Conservation (phyloP, 2,888 invertebrate species). For the Hedychridium roseum region DNA sequence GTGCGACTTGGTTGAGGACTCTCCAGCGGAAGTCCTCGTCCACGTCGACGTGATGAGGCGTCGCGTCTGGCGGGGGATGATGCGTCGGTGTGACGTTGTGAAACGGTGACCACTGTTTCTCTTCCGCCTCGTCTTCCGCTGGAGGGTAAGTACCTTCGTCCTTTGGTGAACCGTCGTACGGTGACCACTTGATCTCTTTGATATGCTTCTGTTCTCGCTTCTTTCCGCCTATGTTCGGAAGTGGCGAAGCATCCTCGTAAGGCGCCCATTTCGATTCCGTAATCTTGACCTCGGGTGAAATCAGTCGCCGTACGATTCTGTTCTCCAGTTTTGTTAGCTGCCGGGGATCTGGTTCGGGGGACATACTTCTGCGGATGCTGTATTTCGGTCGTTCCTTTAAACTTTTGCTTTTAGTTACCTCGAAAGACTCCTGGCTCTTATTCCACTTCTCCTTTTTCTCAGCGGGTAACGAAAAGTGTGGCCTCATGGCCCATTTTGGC, state of each 20-base stretch:
- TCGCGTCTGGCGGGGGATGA: constrained; percentile 52
- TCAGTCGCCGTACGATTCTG: constrained; percentile 51
- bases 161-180: constrained; percentile 50
- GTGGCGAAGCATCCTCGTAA: constrained; percentile 57
- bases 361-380: constrained; percentile 57
- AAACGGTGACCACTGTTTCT: constrained; percentile 45
- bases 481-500: constrained; percentile 54
- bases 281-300: constrained; percentile 57
- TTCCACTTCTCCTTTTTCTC: constrained; percentile 51
- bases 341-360: constrained; percentile 58
- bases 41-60: constrained; percentile 38
- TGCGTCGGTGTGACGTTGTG: constrained; percentile 56
- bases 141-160: constrained; percentile 22
- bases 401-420: constrained; percentile 53
- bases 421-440: constrained; percentile 42
- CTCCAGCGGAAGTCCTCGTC: constrained; percentile 57
- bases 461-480: constrained; percentile 57
- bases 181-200: constrained; percentile 57
- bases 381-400: constrained; percentile 57
- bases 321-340: constrained; percentile 49
- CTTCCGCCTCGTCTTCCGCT: constrained; percentile 38
- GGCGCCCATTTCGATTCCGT: constrained; percentile 57
- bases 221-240: constrained; percentile 55
- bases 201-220: constrained; percentile 55
- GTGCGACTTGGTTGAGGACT: constrained; percentile 56